Percentiles rank a stretch among this genome's conserved stretches.
These are phyloP conservation scores for Trissoscelio sp. DNA, from an alignment of 2,888 invertebrate species.

Conservation along the genomic window DNA sequence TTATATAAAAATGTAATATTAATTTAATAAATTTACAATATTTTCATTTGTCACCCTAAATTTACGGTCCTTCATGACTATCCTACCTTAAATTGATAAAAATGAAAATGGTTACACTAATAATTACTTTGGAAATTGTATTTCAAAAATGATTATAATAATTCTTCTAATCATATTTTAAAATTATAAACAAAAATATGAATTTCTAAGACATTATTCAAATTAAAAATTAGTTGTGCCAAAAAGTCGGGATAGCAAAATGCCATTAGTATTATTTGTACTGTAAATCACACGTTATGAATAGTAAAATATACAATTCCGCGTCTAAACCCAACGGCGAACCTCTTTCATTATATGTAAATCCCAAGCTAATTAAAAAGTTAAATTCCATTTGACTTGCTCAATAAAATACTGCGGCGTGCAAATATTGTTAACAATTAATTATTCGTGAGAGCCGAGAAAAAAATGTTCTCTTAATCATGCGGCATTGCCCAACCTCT, in stretches of 20 bases:
- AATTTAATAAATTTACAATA: too few relatives aligned
- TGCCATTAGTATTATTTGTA: neutral
- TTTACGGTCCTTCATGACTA: too few relatives aligned
- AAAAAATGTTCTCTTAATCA: slow-evolving; percentile 24
- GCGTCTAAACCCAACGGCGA: neutral
- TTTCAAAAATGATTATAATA: too few relatives aligned
- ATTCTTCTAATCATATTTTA: neutral
- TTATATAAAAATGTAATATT: too few relatives aligned
- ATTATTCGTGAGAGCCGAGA: slow-evolving; percentile 21
- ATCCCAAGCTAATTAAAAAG: slow-evolving; percentile 22
- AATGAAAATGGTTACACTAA: too few relatives aligned
- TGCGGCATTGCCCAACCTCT: slow-evolving; percentile 18
- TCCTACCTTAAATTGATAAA: too few relatives aligned
- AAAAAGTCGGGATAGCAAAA: neutral
- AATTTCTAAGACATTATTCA: neutral
- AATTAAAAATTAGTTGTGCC: too few relatives aligned
- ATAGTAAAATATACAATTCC: neutral
- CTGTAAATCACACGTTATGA: neutral
- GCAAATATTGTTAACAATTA: slow-evolving; percentile 42
- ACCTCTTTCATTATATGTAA: slow-evolving; percentile 19
- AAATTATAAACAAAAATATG: too few relatives aligned
- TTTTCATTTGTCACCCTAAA: too few relatives aligned
- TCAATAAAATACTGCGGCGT: slow-evolving; percentile 5
- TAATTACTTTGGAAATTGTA: neutral
- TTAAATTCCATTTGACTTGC: slow-evolving; percentile 28